Conservation (phyloP, 1,140 invertebrate species). For the Globodera rostochiensis region DNA sequence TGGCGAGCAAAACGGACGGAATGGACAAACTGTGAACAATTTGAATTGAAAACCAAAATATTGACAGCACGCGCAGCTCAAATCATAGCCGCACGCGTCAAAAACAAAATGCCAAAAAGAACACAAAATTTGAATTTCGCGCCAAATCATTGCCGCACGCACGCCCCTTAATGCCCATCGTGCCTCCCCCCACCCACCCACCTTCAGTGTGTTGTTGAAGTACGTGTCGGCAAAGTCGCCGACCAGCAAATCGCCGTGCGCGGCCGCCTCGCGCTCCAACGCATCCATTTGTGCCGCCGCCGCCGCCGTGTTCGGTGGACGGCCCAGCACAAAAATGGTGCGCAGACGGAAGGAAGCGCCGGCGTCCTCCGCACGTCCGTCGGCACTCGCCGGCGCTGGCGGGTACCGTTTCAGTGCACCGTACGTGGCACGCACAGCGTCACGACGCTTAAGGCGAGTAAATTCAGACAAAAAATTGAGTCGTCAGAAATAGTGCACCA, state of each 20-base stretch:
- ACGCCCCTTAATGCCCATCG: background rate
- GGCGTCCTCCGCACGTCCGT: constrained; percentile 19
- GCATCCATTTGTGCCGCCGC: constrained; percentile 7
- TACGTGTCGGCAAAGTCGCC: constrained; percentile 56
- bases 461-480: background rate
- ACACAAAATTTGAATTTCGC: constrained; percentile 9
- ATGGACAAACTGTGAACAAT: constrained; percentile 43
- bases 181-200: background rate
- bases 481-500: background rate
- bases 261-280: constrained; percentile 33
- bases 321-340: constrained; percentile 58
- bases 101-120: too few relatives aligned
- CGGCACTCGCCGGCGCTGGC: background rate
- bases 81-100: too few relatives aligned
- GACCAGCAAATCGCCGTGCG: constrained; percentile 48
- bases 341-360: constrained; percentile 40
- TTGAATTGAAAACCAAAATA: too few relatives aligned
- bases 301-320: background rate
- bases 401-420: constrained; percentile 14
- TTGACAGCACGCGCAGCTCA: too few relatives aligned
- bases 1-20: constrained; percentile 47
- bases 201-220: constrained; percentile 59
- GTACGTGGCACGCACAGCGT: constrained; percentile 54
- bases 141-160: background rate
- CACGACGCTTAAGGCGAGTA: constrained; percentile 42